Conservation (phyloP, 2,113 vertebrate genomes). For the Corythoichthys intestinalis region DNA sequence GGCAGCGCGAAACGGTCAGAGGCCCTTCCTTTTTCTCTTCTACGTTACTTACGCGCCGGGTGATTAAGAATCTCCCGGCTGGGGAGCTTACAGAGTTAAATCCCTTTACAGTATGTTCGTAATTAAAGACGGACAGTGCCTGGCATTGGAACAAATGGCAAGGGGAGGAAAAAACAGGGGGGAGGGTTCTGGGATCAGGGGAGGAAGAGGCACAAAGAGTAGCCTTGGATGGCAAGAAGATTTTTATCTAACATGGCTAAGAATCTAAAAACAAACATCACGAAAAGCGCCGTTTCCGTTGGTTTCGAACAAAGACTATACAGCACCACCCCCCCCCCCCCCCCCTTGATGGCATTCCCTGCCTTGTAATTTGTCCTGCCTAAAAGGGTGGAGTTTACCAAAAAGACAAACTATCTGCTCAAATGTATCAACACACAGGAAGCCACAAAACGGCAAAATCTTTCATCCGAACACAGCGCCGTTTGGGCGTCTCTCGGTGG, state of each 20-base stretch:
- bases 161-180: slow-evolving; percentile 59
- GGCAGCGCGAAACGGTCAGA: slow-evolving; percentile 42
- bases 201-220: slow-evolving; percentile 52
- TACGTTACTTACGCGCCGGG: slow-evolving; percentile 38
- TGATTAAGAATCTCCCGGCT: slow-evolving; percentile 60
- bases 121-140: slow-evolving; percentile 60
- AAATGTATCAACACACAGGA: slow-evolving; percentile 38
- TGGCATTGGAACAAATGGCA: slow-evolving; percentile 35
- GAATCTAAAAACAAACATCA: slow-evolving; percentile 29
- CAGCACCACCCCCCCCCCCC: neutral
- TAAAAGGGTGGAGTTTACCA: slow-evolving; percentile 51
- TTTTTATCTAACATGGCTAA: slow-evolving; percentile 36
- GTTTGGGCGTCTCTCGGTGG: slow-evolving; percentile 26
- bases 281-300: slow-evolving; percentile 55
- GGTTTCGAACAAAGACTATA: slow-evolving; percentile 47
- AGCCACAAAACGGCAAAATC: slow-evolving; percentile 36
- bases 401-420: slow-evolving; percentile 47
- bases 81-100: slow-evolving; percentile 54
- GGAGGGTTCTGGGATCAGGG: slow-evolving; percentile 31
- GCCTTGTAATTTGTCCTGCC: slow-evolving; percentile 52
- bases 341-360: slow-evolving; percentile 10
- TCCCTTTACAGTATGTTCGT: slow-evolving; percentile 51
- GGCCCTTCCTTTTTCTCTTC: slow-evolving; percentile 20
- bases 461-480: slow-evolving; percentile 46
- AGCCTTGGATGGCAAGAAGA: slow-evolving; percentile 39